Evolutionary conservation across 2,888 invertebrate species (phyloP), one percentile per base, ranked within the genome.

Genomic region (Metalampra italica): DNA sequence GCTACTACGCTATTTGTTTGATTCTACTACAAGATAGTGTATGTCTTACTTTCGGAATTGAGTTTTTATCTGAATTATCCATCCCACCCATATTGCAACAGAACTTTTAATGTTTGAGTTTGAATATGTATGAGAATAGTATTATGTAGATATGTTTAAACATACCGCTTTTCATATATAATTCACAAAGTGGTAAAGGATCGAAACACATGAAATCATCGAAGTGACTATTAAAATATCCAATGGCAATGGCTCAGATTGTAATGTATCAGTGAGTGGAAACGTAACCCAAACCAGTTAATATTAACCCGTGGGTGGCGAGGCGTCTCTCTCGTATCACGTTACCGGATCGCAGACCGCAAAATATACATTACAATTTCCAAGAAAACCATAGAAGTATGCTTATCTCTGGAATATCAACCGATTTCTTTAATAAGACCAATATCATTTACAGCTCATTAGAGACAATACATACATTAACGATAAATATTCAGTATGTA

Each of bases 11-110:
- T 78, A 83, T 85, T 85, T 82, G 78, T 79, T 78, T 78, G 87
- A 87, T 88, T 81, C 75, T 72, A 75, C 75, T 71, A 70, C 66
- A 68, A 86, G 88, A 88, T 87, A 22, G 22, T 85, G 84, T 79
- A 80, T 75, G 82, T 71, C 79, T 82, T 79, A 79, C 83, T 87
- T 79, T 77, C 73, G 68, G 65, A 68, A 67, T 64, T 59, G 66
- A 74, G 66, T 66, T 74, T 78, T 64, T 60, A 62, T 66, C 46
- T 46, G 44, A 46, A 45, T 32, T 29, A 12, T 42, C 29, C 12
- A 34, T 22, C 22, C 22, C 22, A 22, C 22, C 45, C 39, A 43
- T 39, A 43, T 45, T 43, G 42, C 44, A 40, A 34, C 15, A 11
- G 43, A 14, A 32, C 41, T 14, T 29, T 41, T 41, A 41, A 41